Evolutionary conservation across 2,797 vertebrate genomes (phyloP).

Genomic region (Aulostomus chinensis): DNA sequence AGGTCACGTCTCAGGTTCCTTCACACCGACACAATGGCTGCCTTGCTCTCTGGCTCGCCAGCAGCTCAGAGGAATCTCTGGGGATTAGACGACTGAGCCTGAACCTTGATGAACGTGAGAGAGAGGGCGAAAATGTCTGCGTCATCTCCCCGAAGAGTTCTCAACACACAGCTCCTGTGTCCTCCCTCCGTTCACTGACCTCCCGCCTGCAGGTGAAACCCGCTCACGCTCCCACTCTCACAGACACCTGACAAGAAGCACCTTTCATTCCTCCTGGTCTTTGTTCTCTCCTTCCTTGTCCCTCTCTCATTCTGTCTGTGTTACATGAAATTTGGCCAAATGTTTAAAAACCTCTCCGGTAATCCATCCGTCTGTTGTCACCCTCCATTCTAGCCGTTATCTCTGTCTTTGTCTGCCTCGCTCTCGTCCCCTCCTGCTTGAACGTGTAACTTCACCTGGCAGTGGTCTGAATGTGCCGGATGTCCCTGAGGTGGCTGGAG

Average conservation of each 20-base stretch:
- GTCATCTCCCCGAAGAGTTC: conserved; percentile 27
- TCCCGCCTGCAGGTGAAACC: conserved; percentile 52
- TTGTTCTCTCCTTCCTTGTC: too few relatives aligned
- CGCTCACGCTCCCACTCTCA: conserved; percentile 47
- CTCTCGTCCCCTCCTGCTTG: too few relatives aligned
- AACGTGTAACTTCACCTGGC: too few relatives aligned
- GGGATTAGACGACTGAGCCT: conserved; percentile 31
- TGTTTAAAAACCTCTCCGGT: too few relatives aligned
- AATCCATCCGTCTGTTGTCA: too few relatives aligned
- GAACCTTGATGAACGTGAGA: conserved; percentile 21
- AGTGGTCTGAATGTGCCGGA: too few relatives aligned
- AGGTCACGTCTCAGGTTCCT: conserved; percentile 8
- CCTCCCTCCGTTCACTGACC: conserved; percentile 58
- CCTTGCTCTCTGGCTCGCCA: conserved; percentile 15
- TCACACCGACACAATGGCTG: conserved; percentile 23
- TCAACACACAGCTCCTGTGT: conserved; percentile 65
- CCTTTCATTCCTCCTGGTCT: conserved; percentile 19
- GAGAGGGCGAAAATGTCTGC: conserved; percentile 1
- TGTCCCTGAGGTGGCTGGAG: too few relatives aligned
- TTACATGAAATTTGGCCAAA: background rate
- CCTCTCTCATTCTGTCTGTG: too few relatives aligned
- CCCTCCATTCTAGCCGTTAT: too few relatives aligned
- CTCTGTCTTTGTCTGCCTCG: too few relatives aligned
- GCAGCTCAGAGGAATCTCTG: conserved; percentile 15
- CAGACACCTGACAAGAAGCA: conserved; percentile 36